Base-by-base conservation (phyloP, 2,113 vertebrate genomes). In the Colistium nudipinnis region DNA sequence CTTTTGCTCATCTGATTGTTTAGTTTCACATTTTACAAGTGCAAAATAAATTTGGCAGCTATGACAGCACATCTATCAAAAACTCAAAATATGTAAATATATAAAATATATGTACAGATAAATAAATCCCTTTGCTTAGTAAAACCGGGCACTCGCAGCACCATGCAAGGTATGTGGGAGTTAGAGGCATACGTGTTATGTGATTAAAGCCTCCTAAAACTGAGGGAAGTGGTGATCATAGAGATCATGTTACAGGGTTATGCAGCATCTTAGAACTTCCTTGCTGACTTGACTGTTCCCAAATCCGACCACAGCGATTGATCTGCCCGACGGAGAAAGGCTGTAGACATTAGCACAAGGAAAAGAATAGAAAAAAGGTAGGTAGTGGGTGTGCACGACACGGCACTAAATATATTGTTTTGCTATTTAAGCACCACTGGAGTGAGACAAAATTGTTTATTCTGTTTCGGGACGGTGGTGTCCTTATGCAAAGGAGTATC, bases 221-320 rank as follows among this genome's bases (percentile, higher is more conserved):
- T 27, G 20, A 48, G 63, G 27, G 54, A 57, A 65, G 45, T 44
- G 31, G 22, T 38, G 16, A 76, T 62, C 57, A 57, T 47, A 51
- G 30, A 67, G 41, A 81, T 73, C 44, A 52, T 31, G 60, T 79
- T 61, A 51, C 45, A 54, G 61, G 25, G 62, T 60, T 78, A 75
- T 43, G 30, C 14, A 33, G 19, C 41, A 36, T 70, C 62, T 81
- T 33, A 11, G 19, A 83, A 47, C 19, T 70, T 78, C 65, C 36
- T 25, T 49, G 22, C 61, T 64, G 14, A 75, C 53, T 72, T 22
- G 2, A 74, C 49, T 71, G 64, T 52, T 63, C 70, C 54, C 52
- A 66, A 54, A 72, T 56, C 55, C 78, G 38, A 69, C 52, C 27
- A n/a, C 27, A 52, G 52, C 19, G 43, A 76, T 84, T 85, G 74